Evolutionary conservation across 2,888 invertebrate species (phyloP).

Genomic region (Hirtodrosophila trivittata): DNA sequence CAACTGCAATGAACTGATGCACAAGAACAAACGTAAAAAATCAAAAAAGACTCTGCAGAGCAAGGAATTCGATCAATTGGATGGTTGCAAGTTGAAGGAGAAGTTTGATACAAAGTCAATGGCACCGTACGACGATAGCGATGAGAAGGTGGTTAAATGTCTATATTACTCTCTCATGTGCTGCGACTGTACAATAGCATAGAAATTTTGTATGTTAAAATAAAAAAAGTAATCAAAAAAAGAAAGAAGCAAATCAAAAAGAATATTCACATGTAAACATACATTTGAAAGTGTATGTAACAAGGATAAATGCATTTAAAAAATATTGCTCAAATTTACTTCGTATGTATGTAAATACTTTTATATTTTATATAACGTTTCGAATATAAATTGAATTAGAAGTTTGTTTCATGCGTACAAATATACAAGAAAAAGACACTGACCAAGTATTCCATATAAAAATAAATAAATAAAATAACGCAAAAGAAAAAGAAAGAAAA

Average conservation of each 20-base stretch:
- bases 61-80: constrained; percentile 69
- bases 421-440: too few species aligned
- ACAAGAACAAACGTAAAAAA: constrained; percentile 77
- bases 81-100: constrained; percentile 58
- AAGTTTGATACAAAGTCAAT: constrained; percentile 49
- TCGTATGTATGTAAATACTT: constrained; percentile 41
- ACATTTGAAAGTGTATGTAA: constrained; percentile 17
- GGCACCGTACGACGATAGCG: constrained; percentile 58
- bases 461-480: constrained; percentile 3
- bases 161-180: constrained; percentile 83
- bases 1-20: constrained; percentile 62
- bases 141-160: constrained; percentile 83
- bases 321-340: constrained; percentile 29
- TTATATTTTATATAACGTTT: constrained; percentile 14
- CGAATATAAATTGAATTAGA: too few species aligned
- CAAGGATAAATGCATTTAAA: constrained; percentile 43
- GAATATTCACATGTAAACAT: neutral
- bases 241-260: neutral
- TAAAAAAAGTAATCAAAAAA: constrained; percentile 4
- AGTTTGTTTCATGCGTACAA: too few species aligned
- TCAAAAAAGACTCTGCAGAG: constrained; percentile 64
- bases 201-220: constrained; percentile 29
- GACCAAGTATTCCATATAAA: neutral
- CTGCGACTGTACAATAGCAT: constrained; percentile 84
- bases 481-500: neutral